Evolutionary conservation across 2,797 vertebrate species (phyloP), one percentile per base, ranked within the genome.

Genomic region (Bradypodion pumilum): DNA sequence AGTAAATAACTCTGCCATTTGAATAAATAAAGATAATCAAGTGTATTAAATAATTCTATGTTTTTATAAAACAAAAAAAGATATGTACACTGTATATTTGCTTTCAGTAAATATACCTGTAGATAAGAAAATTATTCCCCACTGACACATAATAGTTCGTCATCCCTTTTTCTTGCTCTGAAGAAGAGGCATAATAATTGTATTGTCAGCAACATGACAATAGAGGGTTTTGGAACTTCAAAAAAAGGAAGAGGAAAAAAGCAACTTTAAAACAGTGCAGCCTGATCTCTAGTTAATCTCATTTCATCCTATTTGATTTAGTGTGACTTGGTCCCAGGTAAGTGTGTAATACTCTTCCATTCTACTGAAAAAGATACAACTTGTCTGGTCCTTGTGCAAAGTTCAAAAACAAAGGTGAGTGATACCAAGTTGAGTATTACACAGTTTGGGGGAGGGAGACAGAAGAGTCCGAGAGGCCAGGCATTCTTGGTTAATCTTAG

Each of bases 1-100:
- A 95, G 95, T 95, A 96, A 96, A 96, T 94, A 92, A 94, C 93
- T 95, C 90, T 94, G 81, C 80, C 68, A 78, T 87, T 82, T 91
- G 87, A 95, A 96, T 96, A 97, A 96, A 95, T 97, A 96, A 95
- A 86, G 90, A 89, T 62, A 79, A 92, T 90, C 87, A 91, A 87
- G 91, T 81, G 15, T 74, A 93, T 96, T 95, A 95, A 94, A 95
- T 95, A 94, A 88, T 81, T 63, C 37, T 87, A 85, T 90, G 90
- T 75, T 90, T 86, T 81, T 82, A 87, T 76, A 92, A 82, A 93
- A 80, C 1, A 82, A 91, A 93, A 21, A n/a, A n/a, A n/a, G 56
- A 65, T 89, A 29, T 29, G 85, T n/a, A n/a, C n/a, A n/a, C n/a
- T n/a, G n/a, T 65, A 74, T 78, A 85, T 92, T 16, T 19, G 85